phyloP scores from a whole-genome alignment of 2,113 vertebrate genomes.

The Crocuta crocuta region DNA sequence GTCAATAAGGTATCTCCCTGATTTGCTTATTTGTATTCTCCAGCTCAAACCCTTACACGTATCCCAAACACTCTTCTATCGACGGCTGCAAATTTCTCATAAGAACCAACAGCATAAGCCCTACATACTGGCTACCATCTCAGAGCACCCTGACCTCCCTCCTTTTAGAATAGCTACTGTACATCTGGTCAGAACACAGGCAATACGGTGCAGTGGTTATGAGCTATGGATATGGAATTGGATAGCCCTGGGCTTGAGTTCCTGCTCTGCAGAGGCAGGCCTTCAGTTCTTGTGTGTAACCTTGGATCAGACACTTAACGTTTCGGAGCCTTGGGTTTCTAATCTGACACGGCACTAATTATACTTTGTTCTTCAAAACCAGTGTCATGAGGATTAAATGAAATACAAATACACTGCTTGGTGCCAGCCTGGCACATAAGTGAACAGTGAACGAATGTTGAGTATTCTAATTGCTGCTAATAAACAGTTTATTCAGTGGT shows the following conservation, averaged over 20 bases:
- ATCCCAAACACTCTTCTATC: background rate
- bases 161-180: background rate
- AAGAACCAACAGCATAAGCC: background rate
- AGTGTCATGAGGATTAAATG: background rate
- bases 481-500: background rate
- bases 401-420: constrained; percentile 16
- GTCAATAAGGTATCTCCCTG: background rate
- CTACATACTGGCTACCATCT: background rate
- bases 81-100: background rate
- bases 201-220: background rate
- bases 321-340: constrained; percentile 23
- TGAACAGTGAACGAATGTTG: background rate
- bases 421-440: background rate
- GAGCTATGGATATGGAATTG: background rate
- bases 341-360: background rate
- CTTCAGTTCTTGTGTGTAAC: background rate
- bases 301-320: background rate
- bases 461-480: constrained; percentile 46
- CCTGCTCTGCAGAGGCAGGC: background rate
- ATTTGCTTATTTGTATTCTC: background rate
- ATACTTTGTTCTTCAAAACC: constrained; percentile 16
- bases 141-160: background rate
- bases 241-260: background rate
- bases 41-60: background rate
- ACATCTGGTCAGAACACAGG: background rate